These are phyloP conservation scores for Nycteola revayana DNA, from an alignment of 2,888 invertebrate genomes.

Conservation along the genomic window DNA sequence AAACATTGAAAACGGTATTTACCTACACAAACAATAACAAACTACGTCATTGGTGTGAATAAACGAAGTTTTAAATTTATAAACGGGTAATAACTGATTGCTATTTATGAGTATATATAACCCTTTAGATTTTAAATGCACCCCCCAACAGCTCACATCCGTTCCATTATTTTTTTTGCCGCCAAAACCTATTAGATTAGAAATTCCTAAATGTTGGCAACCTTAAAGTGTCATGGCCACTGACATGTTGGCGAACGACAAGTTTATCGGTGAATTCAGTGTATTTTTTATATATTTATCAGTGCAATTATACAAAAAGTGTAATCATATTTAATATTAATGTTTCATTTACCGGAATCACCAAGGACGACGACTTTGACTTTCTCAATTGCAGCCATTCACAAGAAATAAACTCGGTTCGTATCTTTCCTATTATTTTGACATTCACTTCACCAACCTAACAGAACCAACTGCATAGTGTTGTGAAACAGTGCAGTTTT, in stretches of 20 bases:
- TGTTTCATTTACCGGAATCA: slow-evolving; percentile 87
- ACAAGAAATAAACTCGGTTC: slow-evolving; percentile 41
- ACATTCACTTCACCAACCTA: slow-evolving; percentile 40
- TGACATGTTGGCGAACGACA: slow-evolving; percentile 56
- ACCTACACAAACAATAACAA: no score
- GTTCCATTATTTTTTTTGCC: slow-evolving; percentile 32
- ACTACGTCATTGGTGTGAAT: no score
- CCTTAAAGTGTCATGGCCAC: slow-evolving; percentile 62
- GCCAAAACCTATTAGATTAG: slow-evolving; percentile 26
- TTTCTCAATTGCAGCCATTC: slow-evolving; percentile 93
- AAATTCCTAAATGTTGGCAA: slow-evolving; percentile 46
- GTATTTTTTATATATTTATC: slow-evolving; percentile 25
- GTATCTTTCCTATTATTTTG: slow-evolving; percentile 59
- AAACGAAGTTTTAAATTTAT: no score
- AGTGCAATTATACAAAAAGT: slow-evolving; percentile 32
- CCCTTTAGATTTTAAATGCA: no score
- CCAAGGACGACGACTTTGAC: slow-evolving; percentile 95
- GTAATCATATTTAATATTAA: slow-evolving; percentile 31
- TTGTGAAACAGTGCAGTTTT: slow-evolving; percentile 15
- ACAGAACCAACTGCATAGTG: background rate
- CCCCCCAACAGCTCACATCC: no score
- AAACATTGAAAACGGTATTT: no score
- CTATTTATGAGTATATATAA: no score
- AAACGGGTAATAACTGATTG: no score
- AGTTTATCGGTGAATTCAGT: slow-evolving; percentile 35